Percentiles rank a stretch among this genome's conserved stretches.
Conservation (phyloP, 2,113 vertebrate species). For the Pavo muticus region DNA sequence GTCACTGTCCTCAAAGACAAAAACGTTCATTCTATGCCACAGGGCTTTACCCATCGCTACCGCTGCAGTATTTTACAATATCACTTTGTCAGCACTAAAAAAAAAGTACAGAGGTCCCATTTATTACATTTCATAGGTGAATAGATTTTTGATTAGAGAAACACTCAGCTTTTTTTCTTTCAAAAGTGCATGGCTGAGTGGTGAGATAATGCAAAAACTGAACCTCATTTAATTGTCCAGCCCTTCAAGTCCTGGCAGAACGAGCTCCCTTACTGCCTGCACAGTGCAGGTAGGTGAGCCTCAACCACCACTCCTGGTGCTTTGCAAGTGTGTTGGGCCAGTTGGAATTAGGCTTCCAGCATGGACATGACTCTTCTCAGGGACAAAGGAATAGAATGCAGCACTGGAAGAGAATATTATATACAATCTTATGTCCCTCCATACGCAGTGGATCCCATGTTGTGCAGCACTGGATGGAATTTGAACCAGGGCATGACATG, state of each 20-base stretch:
- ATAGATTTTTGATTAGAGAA: not conserved
- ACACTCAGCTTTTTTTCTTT: not conserved
- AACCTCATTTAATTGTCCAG: not conserved
- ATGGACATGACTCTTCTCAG: not conserved
- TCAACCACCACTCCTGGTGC: not conserved
- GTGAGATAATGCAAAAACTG: not conserved
- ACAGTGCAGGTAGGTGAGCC: not conserved
- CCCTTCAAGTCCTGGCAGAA: not conserved
- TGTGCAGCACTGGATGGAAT: not conserved
- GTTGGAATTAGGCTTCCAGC: not conserved
- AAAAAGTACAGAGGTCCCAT: slow-evolving; percentile 10
- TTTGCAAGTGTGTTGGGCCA: not conserved
- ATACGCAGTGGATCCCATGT: not conserved
- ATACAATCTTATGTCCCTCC: too few species aligned
- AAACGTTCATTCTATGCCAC: not conserved
- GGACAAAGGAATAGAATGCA: not conserved
- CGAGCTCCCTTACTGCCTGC: not conserved
- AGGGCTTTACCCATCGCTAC: not conserved
- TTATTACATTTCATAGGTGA: not conserved
- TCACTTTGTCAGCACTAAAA: slow-evolving; percentile 12
- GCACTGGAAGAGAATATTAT: not conserved
- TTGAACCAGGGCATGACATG: not conserved
- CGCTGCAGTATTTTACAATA: not conserved
- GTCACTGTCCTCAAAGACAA: not conserved
- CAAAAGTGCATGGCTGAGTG: not conserved